Conservation (phyloP, 1,140 invertebrate species). For the Trachymyrmex cornetzi region DNA sequence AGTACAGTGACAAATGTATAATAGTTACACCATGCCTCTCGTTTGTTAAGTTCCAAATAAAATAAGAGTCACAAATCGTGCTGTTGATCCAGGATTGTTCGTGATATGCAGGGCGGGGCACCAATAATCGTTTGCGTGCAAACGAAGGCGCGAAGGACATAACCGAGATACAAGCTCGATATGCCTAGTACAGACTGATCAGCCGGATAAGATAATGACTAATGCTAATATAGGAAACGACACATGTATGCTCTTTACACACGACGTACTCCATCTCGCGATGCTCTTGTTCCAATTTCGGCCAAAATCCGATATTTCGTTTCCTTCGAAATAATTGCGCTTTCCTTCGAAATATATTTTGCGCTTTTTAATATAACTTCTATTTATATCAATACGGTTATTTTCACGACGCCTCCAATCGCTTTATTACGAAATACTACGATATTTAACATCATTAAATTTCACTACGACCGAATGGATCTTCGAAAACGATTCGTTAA, state of each 20-base stretch:
- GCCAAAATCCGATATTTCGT: not conserved
- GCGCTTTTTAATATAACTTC: not conserved
- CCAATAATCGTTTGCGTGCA: constrained; percentile 79
- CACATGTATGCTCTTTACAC: constrained; percentile 75
- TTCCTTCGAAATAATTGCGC: not conserved
- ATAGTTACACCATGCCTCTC: no score
- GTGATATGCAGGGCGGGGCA: constrained; percentile 67
- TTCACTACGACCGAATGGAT: not conserved
- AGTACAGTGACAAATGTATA: no score
- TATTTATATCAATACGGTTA: not conserved
- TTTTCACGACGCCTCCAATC: no score
- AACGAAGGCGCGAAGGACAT: constrained; percentile 80
- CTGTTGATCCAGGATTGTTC: constrained; percentile 51
- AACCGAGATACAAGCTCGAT: constrained; percentile 84
- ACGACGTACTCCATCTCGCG: not conserved
- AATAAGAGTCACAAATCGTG: not conserved
- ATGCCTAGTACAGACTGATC: constrained; percentile 81
- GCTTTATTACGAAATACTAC: not conserved
- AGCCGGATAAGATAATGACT: constrained; percentile 84
- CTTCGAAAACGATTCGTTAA: not conserved
- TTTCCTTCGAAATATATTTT: not conserved
- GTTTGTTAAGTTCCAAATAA: not conserved
- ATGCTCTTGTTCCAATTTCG: constrained; percentile 2
- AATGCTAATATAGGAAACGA: constrained; percentile 80
- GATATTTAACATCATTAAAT: not conserved